Evolutionary conservation across 2,797 vertebrate species (phyloP).

Genomic region (Huso huso): DNA sequence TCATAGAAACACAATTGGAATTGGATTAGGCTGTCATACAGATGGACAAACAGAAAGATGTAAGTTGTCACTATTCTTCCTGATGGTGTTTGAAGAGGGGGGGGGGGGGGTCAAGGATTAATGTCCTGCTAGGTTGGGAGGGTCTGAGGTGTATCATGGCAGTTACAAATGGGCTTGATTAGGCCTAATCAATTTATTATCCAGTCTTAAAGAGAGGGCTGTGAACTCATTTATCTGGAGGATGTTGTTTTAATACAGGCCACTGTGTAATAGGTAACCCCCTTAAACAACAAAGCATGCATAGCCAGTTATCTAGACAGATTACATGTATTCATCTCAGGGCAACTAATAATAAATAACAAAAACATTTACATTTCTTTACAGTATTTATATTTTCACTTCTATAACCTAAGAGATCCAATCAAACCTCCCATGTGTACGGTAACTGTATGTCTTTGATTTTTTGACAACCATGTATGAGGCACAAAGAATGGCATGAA

Average conservation of each 20-base stretch:
- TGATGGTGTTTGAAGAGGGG: too few species aligned
- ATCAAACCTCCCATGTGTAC: too few species aligned
- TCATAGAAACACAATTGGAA: too few species aligned
- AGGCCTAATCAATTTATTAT: slow-evolving; percentile 3
- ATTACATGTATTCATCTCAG: neutral
- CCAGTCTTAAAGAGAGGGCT: neutral
- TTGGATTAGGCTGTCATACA: too few species aligned
- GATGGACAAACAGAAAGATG: too few species aligned
- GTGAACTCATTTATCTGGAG: neutral
- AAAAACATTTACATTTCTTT: neutral
- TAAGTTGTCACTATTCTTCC: too few species aligned
- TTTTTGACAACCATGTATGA: too few species aligned
- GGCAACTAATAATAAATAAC: neutral
- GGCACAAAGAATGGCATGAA: too few species aligned
- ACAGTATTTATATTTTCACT: too few species aligned
- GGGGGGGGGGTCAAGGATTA: too few species aligned
- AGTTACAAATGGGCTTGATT: slow-evolving; percentile 2
- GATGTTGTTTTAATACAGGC: neutral
- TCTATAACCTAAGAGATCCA: too few species aligned
- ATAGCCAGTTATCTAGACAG: neutral
- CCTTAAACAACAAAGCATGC: slow-evolving; percentile 2
- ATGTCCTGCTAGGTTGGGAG: neutral
- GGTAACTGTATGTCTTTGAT: too few species aligned
- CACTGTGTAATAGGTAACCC: neutral
- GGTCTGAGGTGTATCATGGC: neutral